Evolutionary conservation across 2,113 vertebrate genomes (phyloP).

Genomic region (Pavo muticus): DNA sequence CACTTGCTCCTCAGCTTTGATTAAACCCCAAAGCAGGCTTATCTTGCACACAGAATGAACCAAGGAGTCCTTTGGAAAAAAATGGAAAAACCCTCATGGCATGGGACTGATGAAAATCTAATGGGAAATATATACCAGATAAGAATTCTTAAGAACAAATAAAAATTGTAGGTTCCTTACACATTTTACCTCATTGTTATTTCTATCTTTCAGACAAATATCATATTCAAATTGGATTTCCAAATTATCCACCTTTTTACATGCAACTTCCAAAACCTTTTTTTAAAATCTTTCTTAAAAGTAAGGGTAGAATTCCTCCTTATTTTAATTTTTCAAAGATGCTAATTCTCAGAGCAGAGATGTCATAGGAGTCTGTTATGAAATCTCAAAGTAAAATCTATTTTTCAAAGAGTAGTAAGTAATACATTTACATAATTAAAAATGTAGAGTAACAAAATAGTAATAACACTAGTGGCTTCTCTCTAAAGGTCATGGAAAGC

Average conservation of each 20-base stretch:
- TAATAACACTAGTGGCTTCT: neutral
- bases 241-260: neutral
- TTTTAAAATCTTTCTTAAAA: neutral
- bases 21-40: neutral
- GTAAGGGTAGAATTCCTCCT: neutral
- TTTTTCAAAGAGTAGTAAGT: constrained; percentile 43
- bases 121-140: neutral
- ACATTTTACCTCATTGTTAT: neutral
- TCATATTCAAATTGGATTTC: neutral
- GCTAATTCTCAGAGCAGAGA: constrained; percentile 1
- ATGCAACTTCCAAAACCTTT: neutral
- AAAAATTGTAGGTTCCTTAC: neutral
- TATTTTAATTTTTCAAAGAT: neutral
- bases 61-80: neutral
- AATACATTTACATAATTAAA: constrained; percentile 31
- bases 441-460: constrained; percentile 30
- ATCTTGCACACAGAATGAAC: neutral
- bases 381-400: constrained; percentile 33
- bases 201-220: neutral
- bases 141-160: neutral
- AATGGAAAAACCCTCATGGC: neutral
- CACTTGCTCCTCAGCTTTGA: neutral
- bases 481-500: constrained; percentile 9
- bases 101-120: neutral
- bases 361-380: neutral